Evolutionary conservation across 2,888 invertebrate species (phyloP).

Genomic region (Agriopis marginaria): DNA sequence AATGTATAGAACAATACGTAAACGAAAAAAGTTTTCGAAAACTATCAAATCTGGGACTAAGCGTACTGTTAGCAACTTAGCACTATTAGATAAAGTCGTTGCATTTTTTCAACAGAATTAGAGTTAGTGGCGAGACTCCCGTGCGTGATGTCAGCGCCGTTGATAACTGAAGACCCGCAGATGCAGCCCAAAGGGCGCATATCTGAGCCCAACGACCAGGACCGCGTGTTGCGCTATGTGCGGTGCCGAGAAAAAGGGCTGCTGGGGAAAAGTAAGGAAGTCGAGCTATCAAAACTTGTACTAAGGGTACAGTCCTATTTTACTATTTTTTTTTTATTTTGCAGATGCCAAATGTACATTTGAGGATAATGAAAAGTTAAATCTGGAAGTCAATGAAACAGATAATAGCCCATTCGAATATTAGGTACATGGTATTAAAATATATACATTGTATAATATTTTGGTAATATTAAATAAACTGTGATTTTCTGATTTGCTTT

Average conservation of each 20-base stretch:
- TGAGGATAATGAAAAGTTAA: neutral
- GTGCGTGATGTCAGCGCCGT: slow-evolving; percentile 64
- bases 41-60: no score
- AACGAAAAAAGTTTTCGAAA: no score
- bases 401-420: neutral
- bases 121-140: slow-evolving; percentile 57
- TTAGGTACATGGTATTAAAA: neutral
- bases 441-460: neutral
- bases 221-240: slow-evolving; percentile 55
- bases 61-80: no score
- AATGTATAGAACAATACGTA: no score
- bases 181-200: slow-evolving; percentile 42
- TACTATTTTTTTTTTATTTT: neutral
- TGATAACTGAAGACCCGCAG: slow-evolving; percentile 38
- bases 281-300: no score
- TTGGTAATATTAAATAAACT: neutral
- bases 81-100: neutral
- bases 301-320: no score
- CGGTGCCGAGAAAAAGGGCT: slow-evolving; percentile 43
- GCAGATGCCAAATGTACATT: slow-evolving; percentile 17
- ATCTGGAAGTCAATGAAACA: neutral
- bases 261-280: slow-evolving; percentile 19
- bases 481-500: neutral
- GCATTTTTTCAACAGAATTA: slow-evolving; percentile 50
- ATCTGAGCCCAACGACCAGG: slow-evolving; percentile 48